These are phyloP conservation scores for Agapornis canus DNA, from an alignment of 2,797 vertebrate species.

Conservation along the genomic window DNA sequence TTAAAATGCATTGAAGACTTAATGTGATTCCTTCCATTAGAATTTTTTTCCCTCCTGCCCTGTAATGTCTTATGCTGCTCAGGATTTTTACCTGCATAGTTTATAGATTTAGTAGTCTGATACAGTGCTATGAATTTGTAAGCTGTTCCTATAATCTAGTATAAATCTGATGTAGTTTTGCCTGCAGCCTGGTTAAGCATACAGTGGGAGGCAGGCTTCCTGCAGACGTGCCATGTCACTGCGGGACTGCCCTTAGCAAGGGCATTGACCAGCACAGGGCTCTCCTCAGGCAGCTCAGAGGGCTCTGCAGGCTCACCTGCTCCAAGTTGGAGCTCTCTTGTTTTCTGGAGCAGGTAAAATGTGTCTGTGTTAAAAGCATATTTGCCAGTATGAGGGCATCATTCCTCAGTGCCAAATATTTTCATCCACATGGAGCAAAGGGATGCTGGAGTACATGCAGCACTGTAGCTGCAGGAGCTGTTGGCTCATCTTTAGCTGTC, in stretches of 20 bases:
- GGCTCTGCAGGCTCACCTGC: background rate
- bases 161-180: background rate
- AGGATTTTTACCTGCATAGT: background rate
- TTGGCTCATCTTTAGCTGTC: background rate
- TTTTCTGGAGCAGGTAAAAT: background rate
- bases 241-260: background rate
- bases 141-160: background rate
- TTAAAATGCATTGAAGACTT: background rate
- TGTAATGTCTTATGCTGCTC: background rate
- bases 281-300: rapidly evolving
- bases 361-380: background rate
- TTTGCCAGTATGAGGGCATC: background rate
- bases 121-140: background rate
- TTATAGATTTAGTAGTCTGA: background rate
- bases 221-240: rapidly evolving
- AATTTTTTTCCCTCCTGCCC: background rate
- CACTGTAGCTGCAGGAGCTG: background rate
- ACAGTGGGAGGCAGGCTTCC: background rate
- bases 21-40: background rate
- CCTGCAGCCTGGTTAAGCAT: background rate
- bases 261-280: rapidly evolving
- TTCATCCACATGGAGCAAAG: background rate
- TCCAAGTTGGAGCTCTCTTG: rapidly evolving
- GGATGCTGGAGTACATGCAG: rapidly evolving
- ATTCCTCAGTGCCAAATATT: background rate